Evolutionary conservation across 2,888 invertebrate species (phyloP).

Genomic region (Cyclophora albipunctata): DNA sequence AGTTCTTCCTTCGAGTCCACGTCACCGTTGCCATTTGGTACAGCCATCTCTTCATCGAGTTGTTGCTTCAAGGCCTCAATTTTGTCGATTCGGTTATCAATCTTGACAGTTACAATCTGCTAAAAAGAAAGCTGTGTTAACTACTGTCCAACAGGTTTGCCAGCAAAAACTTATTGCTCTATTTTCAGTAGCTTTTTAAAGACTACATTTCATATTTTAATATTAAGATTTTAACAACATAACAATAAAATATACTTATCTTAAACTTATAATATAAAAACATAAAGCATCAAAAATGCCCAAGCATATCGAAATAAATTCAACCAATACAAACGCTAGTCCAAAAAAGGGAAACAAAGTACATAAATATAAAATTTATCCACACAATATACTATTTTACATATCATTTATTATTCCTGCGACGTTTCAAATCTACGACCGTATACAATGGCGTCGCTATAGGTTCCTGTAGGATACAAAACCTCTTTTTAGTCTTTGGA

Average conservation of each 20-base stretch:
- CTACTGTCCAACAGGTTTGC: too few relatives aligned
- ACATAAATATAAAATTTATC: slow-evolving; percentile 21
- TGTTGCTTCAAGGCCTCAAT: slow-evolving; percentile 13
- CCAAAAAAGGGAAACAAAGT: slow-evolving; percentile 4
- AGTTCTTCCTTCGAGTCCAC: slow-evolving; percentile 28
- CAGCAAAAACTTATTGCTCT: too few relatives aligned
- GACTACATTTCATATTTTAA: too few relatives aligned
- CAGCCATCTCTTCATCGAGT: slow-evolving; percentile 31
- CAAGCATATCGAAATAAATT: too few relatives aligned
- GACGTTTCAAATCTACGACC: slow-evolving; percentile 44
- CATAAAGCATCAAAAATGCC: too few relatives aligned
- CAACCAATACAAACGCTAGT: neutral
- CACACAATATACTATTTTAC: slow-evolving; percentile 39
- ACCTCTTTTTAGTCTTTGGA: slow-evolving; percentile 28
- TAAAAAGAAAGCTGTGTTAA: too few relatives aligned
- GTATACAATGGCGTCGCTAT: slow-evolving; percentile 41
- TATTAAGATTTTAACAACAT: too few relatives aligned
- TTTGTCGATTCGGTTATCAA: slow-evolving; percentile 1
- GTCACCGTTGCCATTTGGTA: slow-evolving; percentile 27
- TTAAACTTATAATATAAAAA: too few relatives aligned
- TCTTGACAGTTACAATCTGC: too few relatives aligned
- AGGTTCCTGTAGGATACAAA: slow-evolving; percentile 24
- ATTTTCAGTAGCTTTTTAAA: too few relatives aligned
- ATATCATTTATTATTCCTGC: slow-evolving; percentile 51
- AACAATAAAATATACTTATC: too few relatives aligned